phyloP scores from a whole-genome alignment of 2,888 invertebrate species.

The Dolichopus griseipennis region DNA sequence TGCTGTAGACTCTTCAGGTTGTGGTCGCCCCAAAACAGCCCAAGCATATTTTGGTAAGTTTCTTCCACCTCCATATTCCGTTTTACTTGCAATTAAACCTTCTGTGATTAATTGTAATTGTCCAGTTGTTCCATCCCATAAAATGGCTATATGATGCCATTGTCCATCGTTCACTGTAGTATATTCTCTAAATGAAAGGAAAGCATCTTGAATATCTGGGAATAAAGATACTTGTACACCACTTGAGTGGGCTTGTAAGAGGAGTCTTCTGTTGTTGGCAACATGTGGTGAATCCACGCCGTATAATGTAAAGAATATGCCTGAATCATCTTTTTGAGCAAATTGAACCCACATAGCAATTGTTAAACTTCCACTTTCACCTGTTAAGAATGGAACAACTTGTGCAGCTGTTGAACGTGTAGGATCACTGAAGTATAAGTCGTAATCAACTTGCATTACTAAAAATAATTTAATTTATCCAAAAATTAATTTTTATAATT shows the following conservation, averaged over 20 bases:
- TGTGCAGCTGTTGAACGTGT: conserved; percentile 85
- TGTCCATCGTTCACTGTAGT: conserved; percentile 92
- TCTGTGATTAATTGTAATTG: conserved; percentile 88
- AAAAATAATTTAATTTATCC: conserved; percentile 32
- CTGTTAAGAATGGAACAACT: conserved; percentile 81
- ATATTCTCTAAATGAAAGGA: conserved; percentile 81
- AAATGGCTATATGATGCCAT: conserved; percentile 91
- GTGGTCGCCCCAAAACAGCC: conserved; percentile 85
- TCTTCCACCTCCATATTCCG: conserved; percentile 80
- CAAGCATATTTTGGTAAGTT: conserved; percentile 77
- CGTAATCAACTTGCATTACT: conserved; percentile 98
- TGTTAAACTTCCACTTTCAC: conserved; percentile 68
- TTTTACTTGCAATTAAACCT: conserved; percentile 86
- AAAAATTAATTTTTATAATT: background rate
- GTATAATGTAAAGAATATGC: conserved; percentile 89
- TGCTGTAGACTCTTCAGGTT: conserved; percentile 54
- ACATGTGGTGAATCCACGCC: conserved; percentile 76
- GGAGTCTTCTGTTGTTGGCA: conserved; percentile 64
- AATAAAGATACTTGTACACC: conserved; percentile 89
- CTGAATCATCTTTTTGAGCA: conserved; percentile 81
- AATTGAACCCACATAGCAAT: conserved; percentile 96
- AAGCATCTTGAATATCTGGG: conserved; percentile 79
- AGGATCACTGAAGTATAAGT: conserved; percentile 88
- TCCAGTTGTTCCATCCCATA: conserved; percentile 89
- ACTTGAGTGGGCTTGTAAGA: conserved; percentile 84